Conservation (phyloP, 2,888 invertebrate species). For the Minunthozetes semirufus region DNA sequence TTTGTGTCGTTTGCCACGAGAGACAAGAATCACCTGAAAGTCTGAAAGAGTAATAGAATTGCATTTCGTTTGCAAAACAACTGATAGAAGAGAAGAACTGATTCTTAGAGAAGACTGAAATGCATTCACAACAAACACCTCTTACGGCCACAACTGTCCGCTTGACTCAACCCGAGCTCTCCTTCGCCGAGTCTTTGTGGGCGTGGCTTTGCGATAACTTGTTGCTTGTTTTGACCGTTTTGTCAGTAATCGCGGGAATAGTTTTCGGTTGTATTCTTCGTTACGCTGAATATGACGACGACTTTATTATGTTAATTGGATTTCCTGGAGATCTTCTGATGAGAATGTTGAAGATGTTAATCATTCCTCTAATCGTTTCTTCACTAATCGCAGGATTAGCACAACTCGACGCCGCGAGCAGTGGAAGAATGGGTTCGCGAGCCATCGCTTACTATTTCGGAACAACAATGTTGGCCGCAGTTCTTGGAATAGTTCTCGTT, state of each 20-base stretch:
- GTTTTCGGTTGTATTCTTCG: slow-evolving; percentile 56
- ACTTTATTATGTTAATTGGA: slow-evolving; percentile 56
- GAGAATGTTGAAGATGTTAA: slow-evolving; percentile 63
- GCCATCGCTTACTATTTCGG: slow-evolving; percentile 59
- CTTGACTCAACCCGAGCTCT: slow-evolving; percentile 22
- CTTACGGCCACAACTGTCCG: slow-evolving; percentile 33
- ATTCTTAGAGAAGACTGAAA: too few species aligned
- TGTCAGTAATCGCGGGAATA: slow-evolving; percentile 57
- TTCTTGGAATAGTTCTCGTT: slow-evolving; percentile 60
- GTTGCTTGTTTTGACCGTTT: slow-evolving; percentile 57
- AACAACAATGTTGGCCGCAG: slow-evolving; percentile 60
- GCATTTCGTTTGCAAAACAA: too few species aligned
- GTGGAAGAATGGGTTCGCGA: slow-evolving; percentile 59
- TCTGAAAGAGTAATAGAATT: too few species aligned
- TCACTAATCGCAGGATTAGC: slow-evolving; percentile 60
- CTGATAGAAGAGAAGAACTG: slow-evolving; percentile 45
- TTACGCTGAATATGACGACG: slow-evolving; percentile 47
- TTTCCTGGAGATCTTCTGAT: slow-evolving; percentile 64
- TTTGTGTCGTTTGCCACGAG: too few species aligned
- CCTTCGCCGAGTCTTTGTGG: neutral
- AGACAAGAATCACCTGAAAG: too few species aligned
- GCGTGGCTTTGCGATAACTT: slow-evolving; percentile 54
- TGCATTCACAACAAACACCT: too few species aligned
- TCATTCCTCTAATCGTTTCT: slow-evolving; percentile 61
- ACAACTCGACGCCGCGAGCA: slow-evolving; percentile 58